phyloP scores from a whole-genome alignment of 1,140 invertebrate genomes.

The Bactericera cockerelli region DNA sequence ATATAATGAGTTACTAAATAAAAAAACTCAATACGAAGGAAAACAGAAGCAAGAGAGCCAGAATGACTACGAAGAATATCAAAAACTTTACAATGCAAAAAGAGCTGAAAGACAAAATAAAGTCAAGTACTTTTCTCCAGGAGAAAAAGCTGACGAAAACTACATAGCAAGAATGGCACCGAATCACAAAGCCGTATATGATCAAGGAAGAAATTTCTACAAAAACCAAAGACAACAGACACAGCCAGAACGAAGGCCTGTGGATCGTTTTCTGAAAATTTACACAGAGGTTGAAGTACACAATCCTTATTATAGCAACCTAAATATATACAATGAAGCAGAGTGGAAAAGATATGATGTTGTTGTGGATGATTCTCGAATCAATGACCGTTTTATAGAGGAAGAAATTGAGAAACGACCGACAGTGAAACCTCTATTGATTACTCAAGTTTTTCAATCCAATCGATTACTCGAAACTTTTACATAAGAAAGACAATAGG shows the following conservation, averaged over 20 bases:
- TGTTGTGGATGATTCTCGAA: background rate
- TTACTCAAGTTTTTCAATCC: background rate
- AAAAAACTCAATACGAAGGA: too few species aligned
- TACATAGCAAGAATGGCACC: too few species aligned
- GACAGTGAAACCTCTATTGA: background rate
- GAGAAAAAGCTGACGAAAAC: too few species aligned
- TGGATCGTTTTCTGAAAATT: too few species aligned
- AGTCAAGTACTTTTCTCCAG: too few species aligned
- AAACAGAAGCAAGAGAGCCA: too few species aligned
- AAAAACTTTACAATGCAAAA: background rate
- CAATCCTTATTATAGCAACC: background rate
- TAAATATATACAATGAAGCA: background rate
- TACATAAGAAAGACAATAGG: too few species aligned
- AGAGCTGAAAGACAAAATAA: background rate
- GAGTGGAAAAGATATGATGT: background rate
- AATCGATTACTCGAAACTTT: too few species aligned
- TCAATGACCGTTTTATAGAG: background rate
- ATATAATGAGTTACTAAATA: too few species aligned
- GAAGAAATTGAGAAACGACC: background rate
- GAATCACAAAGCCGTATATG: too few species aligned
- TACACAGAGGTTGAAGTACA: background rate
- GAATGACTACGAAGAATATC: background rate
- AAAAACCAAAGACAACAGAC: background rate
- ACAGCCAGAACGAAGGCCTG: too few species aligned
- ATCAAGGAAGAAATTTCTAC: too few species aligned